Evolutionary conservation across 1,140 invertebrate genomes (phyloP), one percentile per base, ranked within the genome.

Genomic region (Mylabris phalerata): DNA sequence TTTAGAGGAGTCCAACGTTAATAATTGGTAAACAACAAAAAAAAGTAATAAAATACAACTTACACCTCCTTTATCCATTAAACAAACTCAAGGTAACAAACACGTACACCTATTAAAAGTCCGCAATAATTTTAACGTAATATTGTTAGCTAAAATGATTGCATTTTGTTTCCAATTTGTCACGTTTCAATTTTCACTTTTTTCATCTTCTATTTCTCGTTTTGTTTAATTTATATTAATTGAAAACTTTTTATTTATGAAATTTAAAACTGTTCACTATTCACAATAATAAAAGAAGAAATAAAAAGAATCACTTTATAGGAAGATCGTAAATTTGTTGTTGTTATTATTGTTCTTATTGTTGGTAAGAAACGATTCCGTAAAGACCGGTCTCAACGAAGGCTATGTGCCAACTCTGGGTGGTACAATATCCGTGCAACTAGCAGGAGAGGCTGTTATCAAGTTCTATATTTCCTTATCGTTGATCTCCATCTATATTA

Each of bases 381-480:
- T 11, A 38, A 40, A 51, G 42, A 41, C 32, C 32, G 32, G 32
- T 32, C 32, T 45, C 50, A 59, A 51, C 57, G 57, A 52, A 54
- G 51, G 50, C 42, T 54, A 52, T 48, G 55, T 59, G 57, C 57
- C 50, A 48, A 54, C 49, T 48, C 49, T 51, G 50, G 57, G 57
- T 59, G 50, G 57, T 51, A 59, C 51, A 54, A 54, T 54, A 54
- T 45, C 51, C 32, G 32, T 32, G 32, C 51, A 27, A 45, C 42
- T 59, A 41, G 49, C 38, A 48, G 39, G 50, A 59, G 50, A 50
- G 41, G 41, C 41, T 59, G 50, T 59, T 59, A 59, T 59, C 57
- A 59, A 44, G 50, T 51, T 51, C 57, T 48, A 59, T 59, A 59
- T 59, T 52, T 49, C 32, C 43, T 59, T 52, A 59, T 59, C 57